Conservation (phyloP, 2,797 vertebrate genomes). For the Enteromius treurensis region DNA sequence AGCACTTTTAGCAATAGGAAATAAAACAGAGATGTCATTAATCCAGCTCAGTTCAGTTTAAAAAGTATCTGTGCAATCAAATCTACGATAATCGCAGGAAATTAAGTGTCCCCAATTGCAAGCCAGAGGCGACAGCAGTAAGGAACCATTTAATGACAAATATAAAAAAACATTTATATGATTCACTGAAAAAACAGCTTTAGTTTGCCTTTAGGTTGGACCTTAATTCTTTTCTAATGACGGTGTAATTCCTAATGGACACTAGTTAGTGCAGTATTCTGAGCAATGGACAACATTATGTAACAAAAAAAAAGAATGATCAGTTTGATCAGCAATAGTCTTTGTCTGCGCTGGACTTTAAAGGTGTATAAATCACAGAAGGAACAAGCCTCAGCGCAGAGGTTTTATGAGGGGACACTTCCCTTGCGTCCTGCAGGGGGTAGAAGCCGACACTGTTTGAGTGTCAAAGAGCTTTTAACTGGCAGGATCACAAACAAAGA, state of each 20-base stretch:
- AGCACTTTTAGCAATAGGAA: too few relatives aligned
- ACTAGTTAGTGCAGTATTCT: slow-evolving; percentile 6
- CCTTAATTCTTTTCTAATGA: background rate
- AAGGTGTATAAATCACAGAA: slow-evolving; percentile 75
- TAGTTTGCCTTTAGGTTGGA: background rate
- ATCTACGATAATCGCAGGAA: too few relatives aligned
- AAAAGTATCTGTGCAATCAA: too few relatives aligned
- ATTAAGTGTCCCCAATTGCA: too few relatives aligned
- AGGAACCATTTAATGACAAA: too few relatives aligned
- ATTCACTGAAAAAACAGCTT: background rate
- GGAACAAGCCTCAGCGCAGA: slow-evolving; percentile 74
- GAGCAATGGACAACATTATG: background rate
- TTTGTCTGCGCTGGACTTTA: slow-evolving; percentile 69
- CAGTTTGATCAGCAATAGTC: slow-evolving; percentile 73
- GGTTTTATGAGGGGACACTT: slow-evolving; percentile 77
- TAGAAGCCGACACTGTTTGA: slow-evolving; percentile 70
- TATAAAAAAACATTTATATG: background rate
- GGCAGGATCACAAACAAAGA: slow-evolving; percentile 63
- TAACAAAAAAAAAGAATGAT: slow-evolving; percentile 36
- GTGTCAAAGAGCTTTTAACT: slow-evolving; percentile 76
- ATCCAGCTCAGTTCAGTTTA: too few relatives aligned
- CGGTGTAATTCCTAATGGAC: background rate
- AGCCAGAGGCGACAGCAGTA: too few relatives aligned
- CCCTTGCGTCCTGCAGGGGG: slow-evolving; percentile 80
- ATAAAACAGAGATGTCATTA: too few relatives aligned